Evolutionary conservation across 2,888 invertebrate genomes (phyloP).

Genomic region (Liposcelis brunnea): DNA sequence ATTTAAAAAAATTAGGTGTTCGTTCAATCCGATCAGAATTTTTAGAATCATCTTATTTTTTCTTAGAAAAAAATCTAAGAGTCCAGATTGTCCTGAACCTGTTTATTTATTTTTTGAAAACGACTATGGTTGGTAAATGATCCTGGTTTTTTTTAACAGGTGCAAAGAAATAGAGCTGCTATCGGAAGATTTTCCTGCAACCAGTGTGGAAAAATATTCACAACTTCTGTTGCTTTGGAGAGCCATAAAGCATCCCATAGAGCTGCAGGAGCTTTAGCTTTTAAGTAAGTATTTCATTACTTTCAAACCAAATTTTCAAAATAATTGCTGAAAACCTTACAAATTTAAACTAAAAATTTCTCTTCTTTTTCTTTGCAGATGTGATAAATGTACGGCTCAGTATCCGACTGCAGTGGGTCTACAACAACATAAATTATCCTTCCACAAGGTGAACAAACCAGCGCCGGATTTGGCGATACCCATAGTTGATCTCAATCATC

Average conservation of each 20-base stretch:
- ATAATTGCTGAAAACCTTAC: too few species aligned
- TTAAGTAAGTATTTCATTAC: not conserved
- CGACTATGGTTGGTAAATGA: too few species aligned
- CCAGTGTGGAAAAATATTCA: conserved; percentile 1
- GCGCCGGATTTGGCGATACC: conserved; percentile 3
- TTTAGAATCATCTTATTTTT: too few species aligned
- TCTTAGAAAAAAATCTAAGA: too few species aligned
- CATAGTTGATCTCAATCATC: conserved; percentile 1
- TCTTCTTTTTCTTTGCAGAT: conserved; percentile 1
- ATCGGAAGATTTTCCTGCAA: conserved; percentile 4
- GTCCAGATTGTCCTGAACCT: too few species aligned
- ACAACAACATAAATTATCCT: not conserved
- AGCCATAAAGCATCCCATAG: conserved; percentile 1
- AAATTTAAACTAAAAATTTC: too few species aligned
- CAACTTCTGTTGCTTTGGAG: not conserved
- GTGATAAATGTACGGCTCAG: not conserved
- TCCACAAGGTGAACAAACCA: not conserved
- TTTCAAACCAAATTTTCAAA: too few species aligned
- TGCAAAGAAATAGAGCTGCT: not conserved
- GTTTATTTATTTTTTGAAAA: too few species aligned
- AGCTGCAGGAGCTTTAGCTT: not conserved
- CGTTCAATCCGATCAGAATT: too few species aligned
- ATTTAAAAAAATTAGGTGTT: too few species aligned
- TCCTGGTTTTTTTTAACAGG: too few species aligned
- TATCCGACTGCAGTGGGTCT: not conserved